A percentile compares a stretch with the other conserved stretches of the same genome.
phyloP scores from a whole-genome alignment of 2,113 vertebrate species.

The Ciconia stormi region DNA sequence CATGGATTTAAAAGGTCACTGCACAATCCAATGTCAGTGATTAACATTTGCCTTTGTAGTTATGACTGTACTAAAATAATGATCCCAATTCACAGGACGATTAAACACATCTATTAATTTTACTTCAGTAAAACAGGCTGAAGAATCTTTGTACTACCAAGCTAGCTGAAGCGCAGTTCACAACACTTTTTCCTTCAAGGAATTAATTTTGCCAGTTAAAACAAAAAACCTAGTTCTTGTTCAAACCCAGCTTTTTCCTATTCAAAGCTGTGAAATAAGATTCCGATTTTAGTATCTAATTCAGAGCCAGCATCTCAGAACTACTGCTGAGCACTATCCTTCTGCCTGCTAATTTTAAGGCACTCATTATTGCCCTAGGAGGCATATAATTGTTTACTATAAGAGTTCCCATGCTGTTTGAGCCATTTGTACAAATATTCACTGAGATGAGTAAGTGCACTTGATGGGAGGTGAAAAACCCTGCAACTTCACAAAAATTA shows the following conservation, averaged over 20 bases:
- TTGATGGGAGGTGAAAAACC: background rate
- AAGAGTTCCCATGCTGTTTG: background rate
- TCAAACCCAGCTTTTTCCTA: background rate
- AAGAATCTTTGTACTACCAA: background rate
- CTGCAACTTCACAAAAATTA: background rate
- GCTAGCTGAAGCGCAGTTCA: background rate
- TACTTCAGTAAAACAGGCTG: background rate
- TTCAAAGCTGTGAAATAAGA: background rate
- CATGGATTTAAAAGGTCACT: conserved; percentile 36
- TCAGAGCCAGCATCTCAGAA: background rate
- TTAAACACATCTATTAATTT: background rate
- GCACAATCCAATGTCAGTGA: conserved; percentile 3
- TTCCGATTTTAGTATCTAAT: background rate
- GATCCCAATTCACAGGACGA: background rate
- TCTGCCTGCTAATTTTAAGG: background rate
- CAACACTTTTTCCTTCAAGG: background rate
- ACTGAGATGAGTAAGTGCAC: background rate
- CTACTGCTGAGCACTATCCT: background rate
- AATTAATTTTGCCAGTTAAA: background rate
- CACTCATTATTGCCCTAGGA: background rate
- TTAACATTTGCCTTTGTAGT: conserved; percentile 15
- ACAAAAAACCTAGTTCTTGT: background rate
- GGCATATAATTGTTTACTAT: background rate
- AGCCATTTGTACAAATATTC: conserved; percentile 1
- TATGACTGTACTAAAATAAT: conserved; percentile 17